Evolutionary conservation across 2,113 vertebrate genomes (phyloP).

Genomic region (Phalacrocorax brasilianus): DNA sequence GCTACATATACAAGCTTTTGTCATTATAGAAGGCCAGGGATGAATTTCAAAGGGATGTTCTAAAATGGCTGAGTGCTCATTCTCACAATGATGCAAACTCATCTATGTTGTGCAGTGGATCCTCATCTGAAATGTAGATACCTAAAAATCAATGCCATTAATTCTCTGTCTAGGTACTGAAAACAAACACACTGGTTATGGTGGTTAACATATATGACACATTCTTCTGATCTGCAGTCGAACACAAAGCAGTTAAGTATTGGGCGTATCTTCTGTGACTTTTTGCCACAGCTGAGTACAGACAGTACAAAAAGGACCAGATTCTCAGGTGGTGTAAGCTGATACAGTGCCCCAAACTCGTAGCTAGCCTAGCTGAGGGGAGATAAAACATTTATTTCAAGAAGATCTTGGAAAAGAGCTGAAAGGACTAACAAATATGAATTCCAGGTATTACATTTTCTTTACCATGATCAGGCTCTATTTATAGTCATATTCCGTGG

Average conservation of each 20-base stretch:
- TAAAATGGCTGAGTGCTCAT: background rate
- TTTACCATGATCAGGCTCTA: background rate
- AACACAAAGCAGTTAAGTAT: background rate
- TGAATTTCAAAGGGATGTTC: background rate
- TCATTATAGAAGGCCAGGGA: background rate
- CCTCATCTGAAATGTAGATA: conserved; percentile 19
- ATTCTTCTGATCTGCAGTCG: background rate
- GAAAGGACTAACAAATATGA: background rate
- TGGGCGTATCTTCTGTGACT: background rate
- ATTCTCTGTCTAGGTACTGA: background rate
- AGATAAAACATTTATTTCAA: background rate
- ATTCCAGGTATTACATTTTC: background rate
- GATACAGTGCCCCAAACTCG: background rate
- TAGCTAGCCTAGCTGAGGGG: background rate
- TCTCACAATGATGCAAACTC: background rate
- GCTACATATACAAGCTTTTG: background rate
- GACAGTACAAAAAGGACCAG: background rate
- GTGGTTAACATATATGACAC: background rate
- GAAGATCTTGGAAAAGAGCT: background rate
- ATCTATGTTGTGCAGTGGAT: background rate
- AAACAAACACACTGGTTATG: background rate
- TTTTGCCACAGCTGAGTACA: background rate
- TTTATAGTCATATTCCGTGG: background rate
- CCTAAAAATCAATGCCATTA: conserved; percentile 25
- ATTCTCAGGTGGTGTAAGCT: background rate